Base-by-base conservation (phyloP, 2,113 vertebrate species). In the Caranx melampygus region DNA sequence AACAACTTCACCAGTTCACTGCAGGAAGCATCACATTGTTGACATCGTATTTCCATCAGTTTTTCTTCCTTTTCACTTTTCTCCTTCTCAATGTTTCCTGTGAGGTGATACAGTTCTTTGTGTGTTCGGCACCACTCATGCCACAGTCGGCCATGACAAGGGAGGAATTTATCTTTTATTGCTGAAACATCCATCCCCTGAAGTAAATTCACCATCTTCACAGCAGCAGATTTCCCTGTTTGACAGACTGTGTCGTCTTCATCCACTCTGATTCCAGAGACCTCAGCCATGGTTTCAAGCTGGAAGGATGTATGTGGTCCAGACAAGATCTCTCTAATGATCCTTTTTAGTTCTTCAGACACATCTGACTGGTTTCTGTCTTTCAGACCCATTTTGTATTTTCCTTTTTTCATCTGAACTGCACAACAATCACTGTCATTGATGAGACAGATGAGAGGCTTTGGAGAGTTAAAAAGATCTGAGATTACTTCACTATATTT, bases 331-430 rank as follows among this genome's bases (percentile, higher is more conserved):
- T 67, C 10, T 74, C 21, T 62, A 47, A 95, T 91, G 3, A 76
- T 68, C 20, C 15, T 4, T 70, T 31, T 90, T 52, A 96, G 78
- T 51, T 94, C 75, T 0, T 49, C 40, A 37, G 64, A 52, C 49
- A 95, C 16, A 79, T 95, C 90, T 72, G 91, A 83, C 15, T 91
- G 91, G 0, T 88, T 95, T 79, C 33, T 93, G 45, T 93, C 85
- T 13, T 87, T 92, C 1, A 94, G 51, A 0, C 89, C 94, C 3
- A 93, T 86, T 82, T 0, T 93, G 12, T 91, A 84, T 0, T 85
- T 94, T 62, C 42, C 58, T 0, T 55, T 2, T 26, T 47, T 68
- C 0, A 42, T 40, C 14, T 83, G 1, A 26, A 60, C 2, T 4
- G 3, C 15, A 63, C 0, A 1, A 61, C 60, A 63, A 13, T 83